Evolutionary conservation across 1,140 invertebrate species (phyloP).

Genomic region (Meloidogyne hapla): DNA sequence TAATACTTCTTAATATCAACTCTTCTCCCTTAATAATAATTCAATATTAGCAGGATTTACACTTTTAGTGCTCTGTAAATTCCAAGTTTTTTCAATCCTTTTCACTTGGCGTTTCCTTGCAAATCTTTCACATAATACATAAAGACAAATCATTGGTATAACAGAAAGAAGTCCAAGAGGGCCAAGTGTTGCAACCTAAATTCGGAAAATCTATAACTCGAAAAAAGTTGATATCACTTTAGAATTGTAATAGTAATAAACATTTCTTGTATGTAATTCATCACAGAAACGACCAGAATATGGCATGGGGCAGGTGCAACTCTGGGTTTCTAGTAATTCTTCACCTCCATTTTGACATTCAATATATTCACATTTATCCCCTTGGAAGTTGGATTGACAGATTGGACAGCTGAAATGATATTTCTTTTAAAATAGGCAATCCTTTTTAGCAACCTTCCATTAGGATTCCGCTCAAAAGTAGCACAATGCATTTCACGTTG

Average conservation of each 20-base stretch:
- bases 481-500: constrained; percentile 47
- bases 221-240: constrained; percentile 34
- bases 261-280: constrained; percentile 45
- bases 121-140: constrained; percentile 47
- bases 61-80: constrained; percentile 43
- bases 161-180: constrained; percentile 48
- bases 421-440: background rate
- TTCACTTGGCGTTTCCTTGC: constrained; percentile 52
- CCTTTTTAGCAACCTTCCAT: constrained; percentile 45
- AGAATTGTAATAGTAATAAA: constrained; percentile 53
- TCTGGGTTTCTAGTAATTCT: constrained; percentile 33
- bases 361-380: constrained; percentile 45
- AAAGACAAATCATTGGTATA: constrained; percentile 51
- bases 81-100: constrained; percentile 47
- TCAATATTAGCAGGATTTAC: constrained; percentile 37
- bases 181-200: constrained; percentile 43
- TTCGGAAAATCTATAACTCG: background rate
- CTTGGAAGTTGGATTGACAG: constrained; percentile 45
- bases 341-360: constrained; percentile 44
- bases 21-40: constrained; percentile 39
- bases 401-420: constrained; percentile 37
- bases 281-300: constrained; percentile 48
- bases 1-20: background rate
- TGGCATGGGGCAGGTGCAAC: constrained; percentile 45
- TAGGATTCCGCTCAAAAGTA: constrained; percentile 42